Percentiles rank a stretch among this genome's conserved stretches.
These are phyloP conservation scores for Teleiodes luculella DNA, from an alignment of 2,888 invertebrate genomes.

Conservation along the genomic window DNA sequence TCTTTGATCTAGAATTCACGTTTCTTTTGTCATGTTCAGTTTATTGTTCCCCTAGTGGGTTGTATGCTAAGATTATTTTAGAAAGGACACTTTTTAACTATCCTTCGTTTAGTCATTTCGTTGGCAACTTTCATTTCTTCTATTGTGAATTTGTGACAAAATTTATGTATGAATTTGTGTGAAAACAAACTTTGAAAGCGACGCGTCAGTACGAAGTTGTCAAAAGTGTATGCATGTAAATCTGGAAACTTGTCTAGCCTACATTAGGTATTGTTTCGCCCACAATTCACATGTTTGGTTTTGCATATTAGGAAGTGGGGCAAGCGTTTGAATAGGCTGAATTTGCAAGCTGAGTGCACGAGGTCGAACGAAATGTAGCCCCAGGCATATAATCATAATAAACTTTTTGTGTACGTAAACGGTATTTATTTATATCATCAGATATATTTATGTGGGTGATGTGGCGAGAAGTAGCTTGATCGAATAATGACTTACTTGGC, in stretches of 20 bases:
- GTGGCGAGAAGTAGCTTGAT: constrained; percentile 15
- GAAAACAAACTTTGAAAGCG: constrained; percentile 28
- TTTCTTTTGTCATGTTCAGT: constrained; percentile 17
- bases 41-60: constrained; percentile 18
- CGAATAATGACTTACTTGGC: constrained; percentile 15
- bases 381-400: constrained; percentile 14
- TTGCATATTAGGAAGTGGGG: constrained; percentile 72
- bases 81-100: constrained; percentile 28
- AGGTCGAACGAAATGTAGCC: constrained; percentile 35
- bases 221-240: constrained; percentile 49
- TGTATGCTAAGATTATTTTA: constrained; percentile 18
- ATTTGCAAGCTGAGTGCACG: constrained; percentile 39
- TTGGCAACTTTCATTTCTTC: constrained; percentile 37
- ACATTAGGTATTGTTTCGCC: constrained; percentile 60
- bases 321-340: constrained; percentile 51
- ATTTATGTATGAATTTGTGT: constrained; percentile 34
- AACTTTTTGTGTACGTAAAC: constrained; percentile 14
- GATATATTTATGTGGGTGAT: constrained; percentile 1
- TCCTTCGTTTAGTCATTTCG: constrained; percentile 31
- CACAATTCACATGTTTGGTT: constrained; percentile 60
- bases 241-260: constrained; percentile 52
- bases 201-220: constrained; percentile 33
- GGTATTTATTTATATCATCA: constrained; percentile 12
- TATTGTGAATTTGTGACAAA: constrained; percentile 22
- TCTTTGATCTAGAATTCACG: constrained; percentile 17